These are phyloP conservation scores for Porites evermanni DNA, from an alignment of 92 coral and sea anemone genomes.

Conservation along the genomic window DNA sequence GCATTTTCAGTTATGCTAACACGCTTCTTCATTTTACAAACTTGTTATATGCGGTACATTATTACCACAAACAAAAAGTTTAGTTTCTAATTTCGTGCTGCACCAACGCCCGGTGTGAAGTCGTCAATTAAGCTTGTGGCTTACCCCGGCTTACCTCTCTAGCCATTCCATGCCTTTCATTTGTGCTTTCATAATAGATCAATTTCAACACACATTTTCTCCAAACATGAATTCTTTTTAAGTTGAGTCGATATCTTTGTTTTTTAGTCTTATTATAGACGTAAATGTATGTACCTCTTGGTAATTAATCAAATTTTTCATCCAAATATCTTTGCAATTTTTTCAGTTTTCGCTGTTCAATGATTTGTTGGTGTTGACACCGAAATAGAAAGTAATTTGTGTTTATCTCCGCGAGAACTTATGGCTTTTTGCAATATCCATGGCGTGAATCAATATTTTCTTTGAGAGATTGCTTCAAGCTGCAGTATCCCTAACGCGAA, in stretches of 20 bases:
- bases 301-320: background rate
- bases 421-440: background rate
- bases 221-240: background rate
- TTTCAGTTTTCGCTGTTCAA: background rate
- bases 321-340: background rate
- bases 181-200: constrained; percentile 38
- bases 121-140: constrained; percentile 44
- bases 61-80: background rate
- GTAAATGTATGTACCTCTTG: background rate
- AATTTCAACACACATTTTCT: constrained; percentile 29
- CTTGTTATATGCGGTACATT: constrained; percentile 12
- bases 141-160: constrained; percentile 28
- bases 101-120: background rate
- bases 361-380: background rate
- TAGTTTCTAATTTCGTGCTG: constrained; percentile 17
- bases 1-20: constrained; percentile 4
- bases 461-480: background rate
- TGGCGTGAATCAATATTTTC: background rate
- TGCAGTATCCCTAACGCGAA: background rate
- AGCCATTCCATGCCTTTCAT: constrained; percentile 20
- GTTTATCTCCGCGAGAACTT: constrained; percentile 2
- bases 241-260: background rate
- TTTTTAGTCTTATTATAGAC: background rate
- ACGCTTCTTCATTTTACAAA: background rate
- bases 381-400: background rate